phyloP scores from a whole-genome alignment of 2,113 vertebrate genomes.

The Alouatta palliata region DNA sequence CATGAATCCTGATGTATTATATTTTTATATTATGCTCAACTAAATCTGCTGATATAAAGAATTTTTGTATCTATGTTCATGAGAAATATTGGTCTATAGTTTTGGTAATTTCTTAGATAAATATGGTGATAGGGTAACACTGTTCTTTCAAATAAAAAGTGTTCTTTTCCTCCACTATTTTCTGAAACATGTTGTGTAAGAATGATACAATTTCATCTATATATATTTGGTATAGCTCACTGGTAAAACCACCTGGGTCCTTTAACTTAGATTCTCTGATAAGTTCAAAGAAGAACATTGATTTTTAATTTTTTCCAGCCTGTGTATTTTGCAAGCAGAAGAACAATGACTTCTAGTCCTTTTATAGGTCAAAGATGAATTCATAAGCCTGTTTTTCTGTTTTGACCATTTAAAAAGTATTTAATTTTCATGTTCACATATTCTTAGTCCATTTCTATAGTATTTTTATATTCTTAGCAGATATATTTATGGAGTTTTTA shows the following conservation, averaged over 20 bases:
- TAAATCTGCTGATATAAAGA: not conserved
- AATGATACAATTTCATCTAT: not conserved
- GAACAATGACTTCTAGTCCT: not conserved
- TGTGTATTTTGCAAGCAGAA: not conserved
- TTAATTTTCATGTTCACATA: not conserved
- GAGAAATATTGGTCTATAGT: not conserved
- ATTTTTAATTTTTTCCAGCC: not conserved
- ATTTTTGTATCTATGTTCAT: not conserved
- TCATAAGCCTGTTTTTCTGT: not conserved
- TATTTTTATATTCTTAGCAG: not conserved
- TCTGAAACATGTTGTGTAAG: not conserved
- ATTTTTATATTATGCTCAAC: not conserved
- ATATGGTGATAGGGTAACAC: not conserved
- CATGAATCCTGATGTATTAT: not conserved
- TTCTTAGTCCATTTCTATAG: not conserved
- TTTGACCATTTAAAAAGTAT: not conserved
- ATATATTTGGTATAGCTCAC: not conserved
- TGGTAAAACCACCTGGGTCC: not conserved
- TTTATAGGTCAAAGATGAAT: not conserved
- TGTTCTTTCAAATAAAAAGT: not conserved
- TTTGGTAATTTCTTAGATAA: not conserved
- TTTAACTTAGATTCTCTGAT: not conserved
- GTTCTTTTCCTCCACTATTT: not conserved
- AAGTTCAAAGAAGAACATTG: not conserved
- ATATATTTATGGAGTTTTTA: not conserved